Evolutionary conservation across 1,140 invertebrate genomes (phyloP).

Genomic region (Dreissena polymorpha): DNA sequence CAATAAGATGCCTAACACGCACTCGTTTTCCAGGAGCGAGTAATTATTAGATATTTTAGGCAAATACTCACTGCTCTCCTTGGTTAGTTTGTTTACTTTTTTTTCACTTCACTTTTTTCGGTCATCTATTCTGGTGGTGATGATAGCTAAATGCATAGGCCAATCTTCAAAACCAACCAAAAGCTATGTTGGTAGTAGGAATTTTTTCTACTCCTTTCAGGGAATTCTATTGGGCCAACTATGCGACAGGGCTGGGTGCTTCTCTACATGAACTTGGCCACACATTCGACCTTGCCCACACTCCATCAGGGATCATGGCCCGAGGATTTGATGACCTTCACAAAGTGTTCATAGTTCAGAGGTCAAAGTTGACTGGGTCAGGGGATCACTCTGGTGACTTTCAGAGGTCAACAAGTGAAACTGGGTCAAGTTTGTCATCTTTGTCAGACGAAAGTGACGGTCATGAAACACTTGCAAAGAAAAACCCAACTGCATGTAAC

Average conservation of each 20-base stretch:
- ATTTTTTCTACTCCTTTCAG: conserved; percentile 57
- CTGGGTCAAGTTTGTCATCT: conserved; percentile 46
- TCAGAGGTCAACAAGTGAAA: conserved; percentile 46
- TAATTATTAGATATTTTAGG: too few species aligned
- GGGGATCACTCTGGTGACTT: not conserved
- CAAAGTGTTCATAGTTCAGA: conserved; percentile 85
- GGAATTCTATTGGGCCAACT: conserved; percentile 87
- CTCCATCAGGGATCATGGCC: conserved; percentile 95
- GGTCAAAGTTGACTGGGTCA: conserved; percentile 54
- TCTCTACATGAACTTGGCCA: conserved; percentile 96
- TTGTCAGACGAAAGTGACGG: conserved; percentile 49
- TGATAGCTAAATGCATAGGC: too few species aligned
- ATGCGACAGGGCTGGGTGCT: conserved; percentile 95
- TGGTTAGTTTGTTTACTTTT: too few species aligned
- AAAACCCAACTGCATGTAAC: conserved; percentile 28
- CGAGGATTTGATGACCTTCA: conserved; percentile 93
- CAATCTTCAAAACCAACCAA: too few species aligned
- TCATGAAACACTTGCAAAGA: conserved; percentile 52
- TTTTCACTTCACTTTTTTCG: too few species aligned
- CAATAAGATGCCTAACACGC: too few species aligned
- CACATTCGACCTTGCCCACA: conserved; percentile 96
- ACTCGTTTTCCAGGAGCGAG: too few species aligned
- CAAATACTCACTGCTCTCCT: too few species aligned
- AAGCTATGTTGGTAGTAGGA: too few species aligned
- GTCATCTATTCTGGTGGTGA: too few species aligned